Percentiles rank a stretch among this genome's conserved stretches.
These are phyloP conservation scores for Pachliopta kotzebuea DNA, from an alignment of 2,888 invertebrate species.

Conservation along the genomic window DNA sequence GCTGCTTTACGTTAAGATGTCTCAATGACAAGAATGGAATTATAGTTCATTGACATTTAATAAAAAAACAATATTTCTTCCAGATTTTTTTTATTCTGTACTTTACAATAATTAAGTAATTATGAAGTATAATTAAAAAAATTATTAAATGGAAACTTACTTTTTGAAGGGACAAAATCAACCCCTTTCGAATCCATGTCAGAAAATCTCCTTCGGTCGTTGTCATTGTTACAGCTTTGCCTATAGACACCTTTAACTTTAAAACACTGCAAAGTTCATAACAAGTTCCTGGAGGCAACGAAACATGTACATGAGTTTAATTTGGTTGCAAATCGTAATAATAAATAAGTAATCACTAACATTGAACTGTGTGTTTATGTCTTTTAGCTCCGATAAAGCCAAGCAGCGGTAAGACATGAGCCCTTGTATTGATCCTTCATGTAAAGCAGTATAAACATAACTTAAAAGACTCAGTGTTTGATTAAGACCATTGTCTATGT, in stretches of 20 bases:
- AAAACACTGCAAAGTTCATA: constrained; percentile 80
- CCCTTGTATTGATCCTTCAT: constrained; percentile 77
- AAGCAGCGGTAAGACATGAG: constrained; percentile 84
- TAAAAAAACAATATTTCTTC: too few relatives aligned
- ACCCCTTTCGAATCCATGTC: constrained; percentile 79
- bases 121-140: neutral
- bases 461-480: constrained; percentile 76
- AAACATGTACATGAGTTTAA: constrained; percentile 66
- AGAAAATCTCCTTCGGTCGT: constrained; percentile 78
- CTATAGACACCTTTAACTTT: constrained; percentile 49
- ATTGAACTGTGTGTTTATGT: constrained; percentile 80
- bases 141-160: constrained; percentile 43
- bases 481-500: constrained; percentile 66
- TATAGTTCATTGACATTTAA: too few relatives aligned
- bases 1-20: too few relatives aligned
- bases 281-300: constrained; percentile 78
- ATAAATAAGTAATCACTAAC: constrained; percentile 81
- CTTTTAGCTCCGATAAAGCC: constrained; percentile 58
- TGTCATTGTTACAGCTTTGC: constrained; percentile 60
- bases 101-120: too few relatives aligned
- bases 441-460: constrained; percentile 79
- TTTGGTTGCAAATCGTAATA: constrained; percentile 78
- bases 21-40: too few relatives aligned
- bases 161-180: constrained; percentile 77
- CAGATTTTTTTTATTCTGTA: neutral